Base-by-base conservation (phyloP, 2,113 vertebrate species). In the Butorides virescens region DNA sequence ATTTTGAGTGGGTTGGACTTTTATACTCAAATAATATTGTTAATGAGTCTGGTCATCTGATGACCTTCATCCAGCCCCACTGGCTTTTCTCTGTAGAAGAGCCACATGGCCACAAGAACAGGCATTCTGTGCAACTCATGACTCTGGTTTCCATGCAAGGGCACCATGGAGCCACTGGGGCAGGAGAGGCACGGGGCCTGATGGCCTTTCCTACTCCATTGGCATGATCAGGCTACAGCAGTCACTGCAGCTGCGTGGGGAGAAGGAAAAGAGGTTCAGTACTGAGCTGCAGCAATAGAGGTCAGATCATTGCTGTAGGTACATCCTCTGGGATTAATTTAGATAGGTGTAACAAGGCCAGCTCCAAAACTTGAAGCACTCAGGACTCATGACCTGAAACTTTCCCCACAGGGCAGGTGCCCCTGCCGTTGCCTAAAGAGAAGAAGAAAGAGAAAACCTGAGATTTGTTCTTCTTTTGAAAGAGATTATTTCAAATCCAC, bases 141-240 rank as follows among this genome's bases (percentile, higher is more conserved):
- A 14, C 5, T 11, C 9, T 8, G 11, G 19, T 42, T 66, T 44
- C 63, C 29, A 4, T 21, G n/a, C n/a, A 21, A 21, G 25, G 55
- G 6, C 18, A 27, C 19, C 32, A 14, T 0, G 2, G 62, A 85
- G 32, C 44, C 3, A 3, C 25, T 14, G 32, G 13, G 56, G 37
- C 52, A 49, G 66, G 67, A 36, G 30, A 4, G 6, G 6, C 53
- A 26, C 2, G 1, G 50, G 44, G n/a, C n/a, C 15, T 1, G 2
- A 4, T 10, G 32, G 37, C 25, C 10, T 76, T 23, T 79, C 61
- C 42, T 32, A 7, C 21, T 62, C 70, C 26, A 4, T 37, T 1
- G 5, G 16, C n/a, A 9, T 39, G 17, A 39, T 20, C 32, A 61
- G 15, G 27, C 37, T 27, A 23, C 56, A 72, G 67, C 42, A 52